Evolutionary conservation across 2,888 invertebrate genomes (phyloP).

Genomic region (Microctonus brassicae): DNA sequence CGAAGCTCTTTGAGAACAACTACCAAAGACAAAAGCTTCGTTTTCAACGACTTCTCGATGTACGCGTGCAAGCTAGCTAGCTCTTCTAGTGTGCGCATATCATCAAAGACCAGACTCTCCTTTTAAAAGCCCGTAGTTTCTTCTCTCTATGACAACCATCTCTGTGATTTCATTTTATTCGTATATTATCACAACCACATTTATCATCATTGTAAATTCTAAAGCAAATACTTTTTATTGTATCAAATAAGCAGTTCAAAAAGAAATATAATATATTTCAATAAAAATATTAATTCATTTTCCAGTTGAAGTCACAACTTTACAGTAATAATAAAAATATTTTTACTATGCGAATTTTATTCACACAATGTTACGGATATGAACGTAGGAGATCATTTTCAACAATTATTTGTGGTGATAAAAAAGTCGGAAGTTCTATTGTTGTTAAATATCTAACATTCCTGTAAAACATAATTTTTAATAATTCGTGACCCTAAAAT

Average conservation of each 20-base stretch:
- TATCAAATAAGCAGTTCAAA: neutral
- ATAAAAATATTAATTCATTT: too few species aligned
- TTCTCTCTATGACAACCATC: neutral
- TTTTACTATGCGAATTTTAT: neutral
- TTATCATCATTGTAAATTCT: neutral
- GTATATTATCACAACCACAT: neutral
- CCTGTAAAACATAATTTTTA: neutral
- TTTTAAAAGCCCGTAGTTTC: constrained; percentile 1
- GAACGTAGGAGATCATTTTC: neutral
- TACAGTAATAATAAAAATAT: too few species aligned
- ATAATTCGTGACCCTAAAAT: constrained; percentile 13
- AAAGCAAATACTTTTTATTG: neutral
- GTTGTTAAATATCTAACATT: constrained; percentile 1
- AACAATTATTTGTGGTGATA: neutral
- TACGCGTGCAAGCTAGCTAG: neutral
- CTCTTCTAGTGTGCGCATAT: neutral
- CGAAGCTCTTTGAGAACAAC: constrained; percentile 4
- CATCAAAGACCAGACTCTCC: constrained; percentile 5
- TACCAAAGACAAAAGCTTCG: constrained; percentile 7
- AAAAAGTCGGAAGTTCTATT: constrained; percentile 11
- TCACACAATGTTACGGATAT: neutral
- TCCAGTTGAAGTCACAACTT: too few species aligned
- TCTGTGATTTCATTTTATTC: neutral
- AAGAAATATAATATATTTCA: too few species aligned
- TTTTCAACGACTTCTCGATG: constrained; percentile 15